Evolutionary conservation across 1,140 invertebrate species (phyloP), one percentile per base, ranked within the genome.

Genomic region (Chironomus striatipennis): DNA sequence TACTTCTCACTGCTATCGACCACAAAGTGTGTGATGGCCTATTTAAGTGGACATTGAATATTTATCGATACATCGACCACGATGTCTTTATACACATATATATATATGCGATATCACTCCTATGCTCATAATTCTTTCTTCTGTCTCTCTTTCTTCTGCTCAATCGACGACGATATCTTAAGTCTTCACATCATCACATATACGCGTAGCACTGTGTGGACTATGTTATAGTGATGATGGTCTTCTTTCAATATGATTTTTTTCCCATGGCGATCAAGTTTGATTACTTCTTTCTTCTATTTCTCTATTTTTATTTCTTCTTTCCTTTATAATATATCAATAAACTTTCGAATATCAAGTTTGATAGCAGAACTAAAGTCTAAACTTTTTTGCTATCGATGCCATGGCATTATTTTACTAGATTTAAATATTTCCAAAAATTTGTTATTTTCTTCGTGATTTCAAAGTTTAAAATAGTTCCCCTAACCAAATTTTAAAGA

Each of bases 21-120:
- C 65, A 70, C 65, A 70, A 70, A 70, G 18, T 57, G 24, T 34
- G 65, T 70, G 65, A 70, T 70, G 65, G 65, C 65, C 65, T 70
- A 70, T 70, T 70, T 70, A 70, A 57, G n/a, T 57, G 47, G 47
- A 57, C 47, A 57, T 57, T 57, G 47, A 57, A 57, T 57, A 57
- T 57, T 57, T 57, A 57, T 57, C 47, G 47, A 57, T 57, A 57
- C 47, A 57, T 57, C 47, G 47, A 57, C 47, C 47, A n/a, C 47
- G n/a, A 57, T 57, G 47, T 57, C 47, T 57, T 57, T 57, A 57
- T 57, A 57, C 47, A 57, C 12, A 57, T n/a, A 57, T 57, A 47
- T 47, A 47, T 47, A 12, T 57, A 57, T 57, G 24, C 24, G 24
- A 34, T 34, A 34, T 34, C 24, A 34, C 24, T 34, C 2, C 24